These are phyloP conservation scores for Emmelina monodactyla DNA, from an alignment of 2,888 invertebrate genomes.

Conservation along the genomic window DNA sequence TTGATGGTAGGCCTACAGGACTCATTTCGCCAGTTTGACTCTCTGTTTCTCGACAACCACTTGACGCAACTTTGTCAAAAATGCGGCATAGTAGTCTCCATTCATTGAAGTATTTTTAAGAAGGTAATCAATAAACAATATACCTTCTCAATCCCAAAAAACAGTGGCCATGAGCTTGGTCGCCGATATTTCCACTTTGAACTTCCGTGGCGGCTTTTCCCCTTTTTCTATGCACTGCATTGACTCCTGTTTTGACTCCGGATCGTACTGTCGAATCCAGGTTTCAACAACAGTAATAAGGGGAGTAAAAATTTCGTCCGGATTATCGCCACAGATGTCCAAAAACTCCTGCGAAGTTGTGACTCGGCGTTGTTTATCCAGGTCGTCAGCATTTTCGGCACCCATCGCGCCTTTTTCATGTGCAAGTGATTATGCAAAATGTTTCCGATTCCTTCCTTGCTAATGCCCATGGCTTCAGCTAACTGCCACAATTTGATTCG, in stretches of 20 bases:
- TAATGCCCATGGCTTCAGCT: constrained; percentile 6
- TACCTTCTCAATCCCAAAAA: constrained; percentile 1
- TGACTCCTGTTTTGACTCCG: constrained; percentile 7
- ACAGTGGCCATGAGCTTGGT: background rate
- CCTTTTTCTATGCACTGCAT: background rate
- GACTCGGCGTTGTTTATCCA: constrained; percentile 10
- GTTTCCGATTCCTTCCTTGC: constrained; percentile 9
- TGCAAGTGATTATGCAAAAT: constrained; percentile 8
- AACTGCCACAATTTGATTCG: constrained; percentile 9
- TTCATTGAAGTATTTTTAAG: constrained; percentile 8
- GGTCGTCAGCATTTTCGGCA: constrained; percentile 9
- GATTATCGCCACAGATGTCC: constrained; percentile 7
- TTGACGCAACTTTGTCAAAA: background rate
- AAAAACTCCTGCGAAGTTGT: constrained; percentile 7
- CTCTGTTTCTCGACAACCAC: constrained; percentile 4
- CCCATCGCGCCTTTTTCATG: too few species aligned
- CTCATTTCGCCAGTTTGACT: constrained; percentile 8
- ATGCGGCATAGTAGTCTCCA: constrained; percentile 5
- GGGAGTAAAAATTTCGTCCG: background rate
- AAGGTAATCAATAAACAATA: constrained; percentile 9
- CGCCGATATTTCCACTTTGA: constrained; percentile 6
- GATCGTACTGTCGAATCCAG: constrained; percentile 12
- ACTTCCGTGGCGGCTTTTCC: constrained; percentile 5
- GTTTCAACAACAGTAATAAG: constrained; percentile 6
- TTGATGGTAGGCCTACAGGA: too few species aligned